phyloP scores from a whole-genome alignment of 1,140 invertebrate species.

The Daktulosphaira vitifoliae region DNA sequence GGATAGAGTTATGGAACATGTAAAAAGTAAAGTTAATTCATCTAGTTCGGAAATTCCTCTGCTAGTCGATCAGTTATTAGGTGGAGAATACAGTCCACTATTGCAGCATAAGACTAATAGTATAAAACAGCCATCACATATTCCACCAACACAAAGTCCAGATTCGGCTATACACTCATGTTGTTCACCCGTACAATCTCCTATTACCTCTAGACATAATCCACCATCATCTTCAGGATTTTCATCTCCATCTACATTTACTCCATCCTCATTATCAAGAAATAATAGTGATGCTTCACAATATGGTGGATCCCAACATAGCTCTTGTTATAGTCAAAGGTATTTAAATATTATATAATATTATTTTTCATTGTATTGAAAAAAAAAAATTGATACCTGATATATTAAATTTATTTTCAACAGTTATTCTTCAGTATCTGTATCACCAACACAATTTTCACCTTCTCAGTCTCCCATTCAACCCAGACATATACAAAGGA shows the following conservation, averaged over 20 bases:
- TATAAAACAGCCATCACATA: constrained; percentile 37
- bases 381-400: not conserved
- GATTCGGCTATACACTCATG: constrained; percentile 80
- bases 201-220: constrained; percentile 68
- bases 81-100: constrained; percentile 40
- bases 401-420: not conserved
- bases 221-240: constrained; percentile 48
- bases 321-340: constrained; percentile 66
- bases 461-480: constrained; percentile 81
- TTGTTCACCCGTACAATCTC: constrained; percentile 72
- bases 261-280: constrained; percentile 64
- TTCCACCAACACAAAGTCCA: constrained; percentile 63
- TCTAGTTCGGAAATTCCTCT: constrained; percentile 48
- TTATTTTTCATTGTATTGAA: too few relatives aligned
- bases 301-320: constrained; percentile 52
- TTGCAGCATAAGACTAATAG: constrained; percentile 35
- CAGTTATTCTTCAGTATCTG: constrained; percentile 46
- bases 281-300: constrained; percentile 83
- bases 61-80: constrained; percentile 55
- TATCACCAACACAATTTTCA: constrained; percentile 51
- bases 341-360: constrained; percentile 12
- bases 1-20: constrained; percentile 39
- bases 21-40: constrained; percentile 37
- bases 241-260: constrained; percentile 60
- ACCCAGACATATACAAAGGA: constrained; percentile 38